These are phyloP conservation scores for Tribolium madens DNA, from an alignment of 1,140 invertebrate genomes.

Conservation along the genomic window DNA sequence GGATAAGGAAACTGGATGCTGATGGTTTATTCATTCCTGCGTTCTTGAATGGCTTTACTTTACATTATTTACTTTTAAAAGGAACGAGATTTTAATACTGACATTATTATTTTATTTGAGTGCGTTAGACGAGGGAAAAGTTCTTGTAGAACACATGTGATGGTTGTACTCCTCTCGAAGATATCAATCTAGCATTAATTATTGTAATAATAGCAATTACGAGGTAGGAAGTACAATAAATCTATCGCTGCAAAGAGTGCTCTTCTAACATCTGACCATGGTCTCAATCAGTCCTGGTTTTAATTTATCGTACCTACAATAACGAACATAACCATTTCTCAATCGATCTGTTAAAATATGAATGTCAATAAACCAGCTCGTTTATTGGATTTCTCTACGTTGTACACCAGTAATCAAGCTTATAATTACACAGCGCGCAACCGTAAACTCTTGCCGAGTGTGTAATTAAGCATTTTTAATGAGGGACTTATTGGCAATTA, in stretches of 20 bases:
- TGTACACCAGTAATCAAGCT: constrained; percentile 6
- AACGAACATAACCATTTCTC: constrained; percentile 13
- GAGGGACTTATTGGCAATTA: constrained; percentile 27
- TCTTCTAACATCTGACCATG: background rate
- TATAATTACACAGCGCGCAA: constrained; percentile 20
- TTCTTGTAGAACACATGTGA: background rate
- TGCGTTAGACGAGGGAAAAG: background rate
- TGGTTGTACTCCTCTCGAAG: background rate
- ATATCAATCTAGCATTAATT: background rate
- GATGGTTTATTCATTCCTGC: constrained; percentile 14
- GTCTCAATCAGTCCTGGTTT: background rate
- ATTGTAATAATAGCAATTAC: background rate
- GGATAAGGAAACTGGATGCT: constrained; percentile 13
- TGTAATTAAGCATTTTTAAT: constrained; percentile 37
- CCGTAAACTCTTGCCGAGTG: constrained; percentile 19
- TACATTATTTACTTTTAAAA: background rate
- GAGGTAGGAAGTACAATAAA: background rate
- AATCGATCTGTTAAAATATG: constrained; percentile 16
- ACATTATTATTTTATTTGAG: background rate
- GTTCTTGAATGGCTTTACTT: background rate
- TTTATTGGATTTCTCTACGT: constrained; percentile 29
- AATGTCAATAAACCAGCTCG: constrained; percentile 23
- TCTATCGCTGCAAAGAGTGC: background rate
- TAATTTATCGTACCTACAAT: constrained; percentile 10
- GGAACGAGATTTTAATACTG: background rate